Conservation (phyloP, 2,113 vertebrate genomes). For the Strix aluco region DNA sequence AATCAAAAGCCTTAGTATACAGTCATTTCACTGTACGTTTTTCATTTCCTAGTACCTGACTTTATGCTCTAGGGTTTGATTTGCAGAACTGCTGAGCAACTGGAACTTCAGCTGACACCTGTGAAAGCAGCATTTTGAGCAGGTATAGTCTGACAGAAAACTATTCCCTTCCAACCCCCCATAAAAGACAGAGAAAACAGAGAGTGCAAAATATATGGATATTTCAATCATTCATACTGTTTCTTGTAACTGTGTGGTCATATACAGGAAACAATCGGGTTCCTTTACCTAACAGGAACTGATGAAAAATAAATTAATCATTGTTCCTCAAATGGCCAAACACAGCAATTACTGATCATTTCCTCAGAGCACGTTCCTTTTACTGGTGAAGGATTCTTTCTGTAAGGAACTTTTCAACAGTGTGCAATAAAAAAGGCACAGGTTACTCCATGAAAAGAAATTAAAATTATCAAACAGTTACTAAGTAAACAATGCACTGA, state of each 20-base stretch:
- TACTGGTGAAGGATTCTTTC: not conserved
- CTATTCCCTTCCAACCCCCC: not conserved
- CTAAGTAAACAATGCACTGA: not conserved
- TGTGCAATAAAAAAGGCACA: not conserved
- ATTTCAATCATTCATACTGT: not conserved
- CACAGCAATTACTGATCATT: not conserved
- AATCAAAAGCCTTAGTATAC: slow-evolving; percentile 21
- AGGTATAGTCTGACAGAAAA: not conserved
- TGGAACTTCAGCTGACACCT: not conserved
- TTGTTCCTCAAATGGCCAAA: not conserved
- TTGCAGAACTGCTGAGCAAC: slow-evolving; percentile 20
- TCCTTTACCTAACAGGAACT: not conserved
- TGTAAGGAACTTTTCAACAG: not conserved
- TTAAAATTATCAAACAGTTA: not conserved
- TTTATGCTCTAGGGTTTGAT: slow-evolving; percentile 27
- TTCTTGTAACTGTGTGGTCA: not conserved
- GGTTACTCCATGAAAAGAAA: not conserved
- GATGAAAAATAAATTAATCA: not conserved
- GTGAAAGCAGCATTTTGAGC: not conserved
- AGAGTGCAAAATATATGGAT: not conserved
- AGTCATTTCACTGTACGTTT: not conserved
- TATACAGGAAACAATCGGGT: not conserved
- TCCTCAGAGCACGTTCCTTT: not conserved
- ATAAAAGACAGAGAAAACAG: not conserved
- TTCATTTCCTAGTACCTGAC: slow-evolving; percentile 2